Conservation (phyloP, 2,113 vertebrate species). For the Thalassoma bifasciatum region DNA sequence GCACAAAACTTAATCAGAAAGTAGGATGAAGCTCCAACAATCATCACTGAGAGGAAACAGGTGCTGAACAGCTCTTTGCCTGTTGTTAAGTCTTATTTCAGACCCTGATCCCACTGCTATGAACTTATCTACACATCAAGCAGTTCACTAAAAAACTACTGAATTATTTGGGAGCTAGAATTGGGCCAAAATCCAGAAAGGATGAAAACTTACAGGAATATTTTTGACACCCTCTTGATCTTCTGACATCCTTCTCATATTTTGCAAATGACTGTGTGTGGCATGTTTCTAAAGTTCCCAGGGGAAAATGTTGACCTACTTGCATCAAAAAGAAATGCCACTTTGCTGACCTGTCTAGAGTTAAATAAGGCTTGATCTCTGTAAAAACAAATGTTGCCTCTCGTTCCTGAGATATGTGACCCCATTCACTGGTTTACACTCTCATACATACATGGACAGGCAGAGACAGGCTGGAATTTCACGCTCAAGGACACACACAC, state of each 20-base stretch:
- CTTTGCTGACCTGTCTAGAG: not conserved
- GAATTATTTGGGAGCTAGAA: not conserved
- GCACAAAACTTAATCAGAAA: no score
- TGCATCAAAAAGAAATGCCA: not conserved
- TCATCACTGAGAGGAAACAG: no score
- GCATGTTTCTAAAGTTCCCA: not conserved
- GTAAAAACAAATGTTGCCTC: not conserved
- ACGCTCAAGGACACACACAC: constrained; percentile 2
- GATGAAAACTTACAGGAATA: not conserved
- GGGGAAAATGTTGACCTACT: constrained; percentile 6
- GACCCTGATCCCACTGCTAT: no score
- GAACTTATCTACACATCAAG: no score
- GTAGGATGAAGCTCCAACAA: no score
- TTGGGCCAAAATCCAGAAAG: not conserved
- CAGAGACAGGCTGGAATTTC: constrained; percentile 1
- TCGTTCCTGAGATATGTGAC: not conserved
- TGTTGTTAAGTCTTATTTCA: no score
- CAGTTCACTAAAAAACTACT: no score
- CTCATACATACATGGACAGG: constrained; percentile 1
- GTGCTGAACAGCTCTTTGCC: no score
- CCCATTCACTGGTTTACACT: not conserved
- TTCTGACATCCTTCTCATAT: not conserved
- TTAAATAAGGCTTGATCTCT: constrained; percentile 20
- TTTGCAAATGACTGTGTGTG: not conserved
- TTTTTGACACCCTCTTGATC: not conserved